phyloP scores from a whole-genome alignment of 2,113 vertebrate genomes.

The Saimiri boliviensis region DNA sequence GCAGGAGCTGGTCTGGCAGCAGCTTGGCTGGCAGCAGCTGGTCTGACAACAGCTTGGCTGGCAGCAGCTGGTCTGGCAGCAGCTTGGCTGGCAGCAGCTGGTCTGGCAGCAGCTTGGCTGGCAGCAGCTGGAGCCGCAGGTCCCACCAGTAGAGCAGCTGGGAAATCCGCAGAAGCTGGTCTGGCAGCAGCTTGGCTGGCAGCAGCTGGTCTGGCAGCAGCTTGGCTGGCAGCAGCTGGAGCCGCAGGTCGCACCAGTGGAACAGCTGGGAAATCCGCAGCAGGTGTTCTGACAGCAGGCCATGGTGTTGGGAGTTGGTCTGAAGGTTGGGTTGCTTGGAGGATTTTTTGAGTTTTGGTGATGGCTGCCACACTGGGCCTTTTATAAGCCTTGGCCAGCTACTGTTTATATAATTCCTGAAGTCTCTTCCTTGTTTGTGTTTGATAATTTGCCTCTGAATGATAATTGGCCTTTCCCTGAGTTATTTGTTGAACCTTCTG shows the following conservation, averaged over 20 bases:
- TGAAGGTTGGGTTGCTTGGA: background rate
- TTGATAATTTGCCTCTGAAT: slow-evolving; percentile 50
- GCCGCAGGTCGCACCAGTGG: background rate
- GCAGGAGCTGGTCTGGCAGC: background rate
- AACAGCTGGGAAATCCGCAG: slow-evolving; percentile 53
- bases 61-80: background rate
- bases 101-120: slow-evolving; percentile 50
- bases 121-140: background rate
- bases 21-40: too few species aligned
- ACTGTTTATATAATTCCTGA: slow-evolving; percentile 45
- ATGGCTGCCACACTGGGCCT: background rate
- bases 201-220: background rate
- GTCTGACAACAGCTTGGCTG: background rate
- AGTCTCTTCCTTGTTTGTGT: slow-evolving; percentile 72
- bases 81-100: background rate
- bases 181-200: background rate
- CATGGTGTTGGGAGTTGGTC: slow-evolving; percentile 32
- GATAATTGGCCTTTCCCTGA: slow-evolving; percentile 52
- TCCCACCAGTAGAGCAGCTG: background rate
- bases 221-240: background rate
- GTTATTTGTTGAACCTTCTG: slow-evolving; percentile 32
- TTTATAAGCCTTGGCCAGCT: slow-evolving; percentile 69
- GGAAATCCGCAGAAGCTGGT: slow-evolving; percentile 45
- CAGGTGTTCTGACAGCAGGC: slow-evolving; percentile 61
- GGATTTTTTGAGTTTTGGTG: slow-evolving; percentile 5